Evolutionary conservation across 2,888 invertebrate species (phyloP).

Genomic region (Pristionchus mayeri): DNA sequence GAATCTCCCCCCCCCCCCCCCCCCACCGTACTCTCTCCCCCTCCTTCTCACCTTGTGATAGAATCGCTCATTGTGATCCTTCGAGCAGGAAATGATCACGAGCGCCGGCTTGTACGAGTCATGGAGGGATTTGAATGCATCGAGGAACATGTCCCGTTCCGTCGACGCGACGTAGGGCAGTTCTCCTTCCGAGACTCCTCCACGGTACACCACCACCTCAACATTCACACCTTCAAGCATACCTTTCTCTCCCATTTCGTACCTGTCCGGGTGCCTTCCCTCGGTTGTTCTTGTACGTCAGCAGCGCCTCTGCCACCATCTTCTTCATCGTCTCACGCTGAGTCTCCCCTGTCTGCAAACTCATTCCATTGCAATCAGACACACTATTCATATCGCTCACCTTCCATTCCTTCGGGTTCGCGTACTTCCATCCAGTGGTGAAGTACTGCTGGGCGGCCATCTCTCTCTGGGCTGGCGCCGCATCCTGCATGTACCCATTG

Average conservation of each 20-base stretch:
- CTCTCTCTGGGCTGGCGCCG: neutral
- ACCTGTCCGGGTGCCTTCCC: slow-evolving; percentile 33
- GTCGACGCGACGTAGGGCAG: slow-evolving; percentile 1
- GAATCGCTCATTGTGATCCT: slow-evolving; percentile 51
- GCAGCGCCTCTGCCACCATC: neutral
- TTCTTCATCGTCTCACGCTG: slow-evolving; percentile 36
- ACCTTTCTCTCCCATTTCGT: no score
- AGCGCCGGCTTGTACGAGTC: slow-evolving; percentile 32
- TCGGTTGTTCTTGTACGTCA: slow-evolving; percentile 24
- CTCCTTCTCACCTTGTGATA: slow-evolving; percentile 39
- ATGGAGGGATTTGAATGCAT: slow-evolving; percentile 4
- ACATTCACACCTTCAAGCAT: no score
- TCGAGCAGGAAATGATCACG: slow-evolving; percentile 30
- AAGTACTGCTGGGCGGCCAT: slow-evolving; percentile 46
- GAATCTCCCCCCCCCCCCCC: no score
- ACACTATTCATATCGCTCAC: no score
- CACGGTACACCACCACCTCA: slow-evolving; percentile 47
- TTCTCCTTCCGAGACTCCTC: slow-evolving; percentile 36
- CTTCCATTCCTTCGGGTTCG: slow-evolving; percentile 36
- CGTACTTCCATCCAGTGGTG: slow-evolving; percentile 3
- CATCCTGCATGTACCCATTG: slow-evolving; percentile 16
- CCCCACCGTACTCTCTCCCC: no score
- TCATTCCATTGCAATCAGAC: no score
- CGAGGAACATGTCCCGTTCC: slow-evolving; percentile 2
- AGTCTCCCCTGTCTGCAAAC: slow-evolving; percentile 1